These are phyloP conservation scores for Pangasius larnaudii DNA, from an alignment of 2,797 vertebrate species.

Conservation along the genomic window DNA sequence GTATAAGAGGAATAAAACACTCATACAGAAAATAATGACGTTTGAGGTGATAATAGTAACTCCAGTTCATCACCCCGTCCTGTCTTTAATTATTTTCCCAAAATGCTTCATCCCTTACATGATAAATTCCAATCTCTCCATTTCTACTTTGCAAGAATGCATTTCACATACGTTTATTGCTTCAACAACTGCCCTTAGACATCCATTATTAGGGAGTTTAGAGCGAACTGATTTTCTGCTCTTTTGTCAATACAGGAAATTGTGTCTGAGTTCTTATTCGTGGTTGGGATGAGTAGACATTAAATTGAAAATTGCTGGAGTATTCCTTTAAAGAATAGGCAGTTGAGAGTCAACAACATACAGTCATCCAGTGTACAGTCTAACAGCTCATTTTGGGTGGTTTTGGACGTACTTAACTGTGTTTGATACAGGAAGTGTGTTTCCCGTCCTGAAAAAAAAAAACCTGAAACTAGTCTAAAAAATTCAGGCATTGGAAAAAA, in stretches of 20 bases:
- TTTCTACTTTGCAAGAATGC: neutral
- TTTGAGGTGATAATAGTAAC: neutral
- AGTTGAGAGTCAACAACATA: too few species aligned
- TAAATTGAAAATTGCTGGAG: neutral
- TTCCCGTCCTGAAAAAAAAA: neutral
- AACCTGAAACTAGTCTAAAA: too few species aligned
- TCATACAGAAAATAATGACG: neutral
- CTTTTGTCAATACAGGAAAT: neutral
- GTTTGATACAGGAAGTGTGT: too few species aligned
- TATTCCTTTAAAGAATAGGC: neutral
- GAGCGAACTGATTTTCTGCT: neutral
- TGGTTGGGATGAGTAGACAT: neutral
- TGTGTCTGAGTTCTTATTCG: neutral
- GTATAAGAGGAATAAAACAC: neutral
- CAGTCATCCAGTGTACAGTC: neutral
- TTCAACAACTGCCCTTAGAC: neutral
- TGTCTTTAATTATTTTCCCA: neutral
- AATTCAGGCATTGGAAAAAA: too few species aligned
- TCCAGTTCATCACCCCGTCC: neutral
- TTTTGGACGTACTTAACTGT: too few species aligned
- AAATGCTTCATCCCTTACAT: neutral
- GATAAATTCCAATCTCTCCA: neutral
- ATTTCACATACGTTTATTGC: neutral
- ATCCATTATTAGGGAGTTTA: neutral
- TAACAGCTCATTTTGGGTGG: neutral